These are phyloP conservation scores for Eonycteris spelaea DNA, from an alignment of 2,113 vertebrate genomes.

Conservation along the genomic window DNA sequence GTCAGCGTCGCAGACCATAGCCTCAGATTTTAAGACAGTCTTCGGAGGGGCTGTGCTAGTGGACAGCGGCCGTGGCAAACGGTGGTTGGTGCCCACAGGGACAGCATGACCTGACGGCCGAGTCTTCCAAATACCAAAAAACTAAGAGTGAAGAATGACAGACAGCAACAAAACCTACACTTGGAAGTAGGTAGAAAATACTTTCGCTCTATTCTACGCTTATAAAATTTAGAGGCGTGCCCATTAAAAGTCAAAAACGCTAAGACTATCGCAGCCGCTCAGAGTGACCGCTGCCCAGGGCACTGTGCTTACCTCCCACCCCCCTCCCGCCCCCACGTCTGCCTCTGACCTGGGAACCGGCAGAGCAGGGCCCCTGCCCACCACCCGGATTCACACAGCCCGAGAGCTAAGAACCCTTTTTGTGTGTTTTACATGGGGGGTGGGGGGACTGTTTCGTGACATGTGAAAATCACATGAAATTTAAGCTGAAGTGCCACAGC, in stretches of 20 bases:
- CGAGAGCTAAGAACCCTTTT: background rate
- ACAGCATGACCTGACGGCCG: fast-evolving
- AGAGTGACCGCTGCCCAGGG: background rate
- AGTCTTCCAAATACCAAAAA: background rate
- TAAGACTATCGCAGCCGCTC: too few relatives aligned
- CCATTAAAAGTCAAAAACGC: background rate
- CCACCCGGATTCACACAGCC: background rate
- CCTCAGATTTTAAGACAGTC: background rate
- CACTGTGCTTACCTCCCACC: too few relatives aligned
- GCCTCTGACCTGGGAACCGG: background rate
- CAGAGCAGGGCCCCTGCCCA: background rate
- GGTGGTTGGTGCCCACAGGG: fast-evolving
- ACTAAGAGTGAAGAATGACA: background rate
- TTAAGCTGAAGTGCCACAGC: background rate
- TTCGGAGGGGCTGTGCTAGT: background rate
- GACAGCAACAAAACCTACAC: background rate
- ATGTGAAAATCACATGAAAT: background rate
- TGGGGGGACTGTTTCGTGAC: background rate
- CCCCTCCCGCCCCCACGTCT: background rate
- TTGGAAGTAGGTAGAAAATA: background rate
- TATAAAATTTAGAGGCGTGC: background rate
- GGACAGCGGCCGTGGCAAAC: fast-evolving
- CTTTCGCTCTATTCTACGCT: background rate
- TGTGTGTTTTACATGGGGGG: background rate
- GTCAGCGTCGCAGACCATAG: background rate